phyloP scores from a whole-genome alignment of 92 coral and sea anemone genomes.

The Bergia sp. region DNA sequence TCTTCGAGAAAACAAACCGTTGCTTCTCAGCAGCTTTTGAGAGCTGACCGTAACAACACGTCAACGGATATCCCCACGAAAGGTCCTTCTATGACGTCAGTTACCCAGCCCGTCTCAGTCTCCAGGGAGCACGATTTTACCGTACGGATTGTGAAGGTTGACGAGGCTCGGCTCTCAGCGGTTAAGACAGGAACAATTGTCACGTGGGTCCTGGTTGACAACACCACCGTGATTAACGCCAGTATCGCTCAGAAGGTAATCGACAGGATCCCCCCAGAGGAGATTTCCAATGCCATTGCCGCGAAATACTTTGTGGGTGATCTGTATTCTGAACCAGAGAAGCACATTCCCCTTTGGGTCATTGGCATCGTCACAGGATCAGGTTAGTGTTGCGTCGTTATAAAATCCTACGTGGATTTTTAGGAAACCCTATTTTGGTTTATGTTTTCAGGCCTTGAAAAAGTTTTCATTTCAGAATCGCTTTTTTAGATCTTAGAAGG shows the following conservation, averaged over 20 bases:
- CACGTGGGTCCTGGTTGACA: constrained; percentile 77
- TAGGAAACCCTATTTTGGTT: background rate
- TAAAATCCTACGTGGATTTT: no score
- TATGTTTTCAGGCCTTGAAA: background rate
- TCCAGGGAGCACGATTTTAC: constrained; percentile 72
- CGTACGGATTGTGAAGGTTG: constrained; percentile 69
- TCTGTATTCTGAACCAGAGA: constrained; percentile 46
- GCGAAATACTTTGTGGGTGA: constrained; percentile 73
- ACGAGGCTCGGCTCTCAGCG: constrained; percentile 60
- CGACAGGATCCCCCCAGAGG: constrained; percentile 45
- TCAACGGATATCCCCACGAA: constrained; percentile 28
- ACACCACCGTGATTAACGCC: constrained; percentile 66
- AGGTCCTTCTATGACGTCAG: constrained; percentile 1
- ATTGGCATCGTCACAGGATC: constrained; percentile 56
- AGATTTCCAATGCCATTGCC: constrained; percentile 61
- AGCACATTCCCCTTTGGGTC: constrained; percentile 13
- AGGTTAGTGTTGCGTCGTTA: constrained; percentile 54
- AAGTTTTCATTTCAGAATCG: no score
- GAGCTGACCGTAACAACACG: constrained; percentile 41
- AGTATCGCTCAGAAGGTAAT: constrained; percentile 74
- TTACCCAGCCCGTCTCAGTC: background rate
- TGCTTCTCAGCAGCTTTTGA: constrained; percentile 16
- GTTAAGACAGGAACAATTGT: constrained; percentile 57
- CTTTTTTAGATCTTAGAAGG: no score
- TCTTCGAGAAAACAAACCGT: background rate